phyloP scores from a whole-genome alignment of 2,797 vertebrate genomes.

The Typhlichthys subterraneus region DNA sequence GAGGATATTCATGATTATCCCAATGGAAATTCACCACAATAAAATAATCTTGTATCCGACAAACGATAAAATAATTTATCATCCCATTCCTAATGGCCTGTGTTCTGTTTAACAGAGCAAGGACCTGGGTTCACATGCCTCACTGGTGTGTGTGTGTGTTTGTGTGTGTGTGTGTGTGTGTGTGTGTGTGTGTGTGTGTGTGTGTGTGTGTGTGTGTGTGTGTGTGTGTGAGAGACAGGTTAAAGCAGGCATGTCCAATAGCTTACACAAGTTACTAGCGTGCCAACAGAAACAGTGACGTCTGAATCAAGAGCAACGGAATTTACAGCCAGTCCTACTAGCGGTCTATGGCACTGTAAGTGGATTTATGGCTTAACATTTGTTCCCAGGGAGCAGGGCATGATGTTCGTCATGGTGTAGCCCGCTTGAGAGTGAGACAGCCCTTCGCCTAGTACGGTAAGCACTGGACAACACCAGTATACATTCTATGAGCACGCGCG shows the following conservation, averaged over 20 bases:
- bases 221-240: not conserved
- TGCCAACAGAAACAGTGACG: not conserved
- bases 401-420: constrained; percentile 3
- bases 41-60: too few relatives aligned
- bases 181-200: too few relatives aligned
- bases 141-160: not conserved
- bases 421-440: constrained; percentile 5
- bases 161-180: too few relatives aligned
- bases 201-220: too few relatives aligned
- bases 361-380: constrained; percentile 11
- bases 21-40: too few relatives aligned
- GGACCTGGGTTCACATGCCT: not conserved
- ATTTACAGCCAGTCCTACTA: not conserved
- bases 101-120: not conserved
- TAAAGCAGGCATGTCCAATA: not conserved
- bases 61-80: too few relatives aligned
- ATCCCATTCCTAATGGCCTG: not conserved
- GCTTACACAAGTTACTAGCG: constrained; percentile 5
- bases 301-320: constrained; percentile 3
- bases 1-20: too few relatives aligned
- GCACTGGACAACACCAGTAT: constrained; percentile 4
- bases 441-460: constrained; percentile 1
- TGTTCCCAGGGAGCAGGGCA: not conserved
- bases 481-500: not conserved
- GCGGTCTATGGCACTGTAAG: not conserved